Evolutionary conservation across 1,140 invertebrate species (phyloP).

Genomic region (Octopus sinensis): DNA sequence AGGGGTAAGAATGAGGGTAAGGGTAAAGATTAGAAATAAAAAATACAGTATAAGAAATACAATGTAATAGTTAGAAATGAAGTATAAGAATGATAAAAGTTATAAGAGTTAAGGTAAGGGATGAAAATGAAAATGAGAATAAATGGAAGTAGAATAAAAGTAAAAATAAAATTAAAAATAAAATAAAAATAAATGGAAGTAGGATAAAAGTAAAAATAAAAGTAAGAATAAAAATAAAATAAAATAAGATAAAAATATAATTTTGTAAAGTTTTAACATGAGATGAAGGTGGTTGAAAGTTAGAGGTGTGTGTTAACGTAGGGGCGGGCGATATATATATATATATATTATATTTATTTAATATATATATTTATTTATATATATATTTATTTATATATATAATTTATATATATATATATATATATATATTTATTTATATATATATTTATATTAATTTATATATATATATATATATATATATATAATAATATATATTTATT

Average conservation of each 20-base stretch:
- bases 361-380: neutral
- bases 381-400: neutral
- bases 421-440: neutral
- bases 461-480: conserved; percentile 11
- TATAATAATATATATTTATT: too few relatives aligned
- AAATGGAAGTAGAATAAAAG: neutral
- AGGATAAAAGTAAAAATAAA: neutral
- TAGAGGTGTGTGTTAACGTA: too few relatives aligned
- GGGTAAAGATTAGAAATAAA: too few relatives aligned
- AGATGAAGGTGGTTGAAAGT: too few relatives aligned
- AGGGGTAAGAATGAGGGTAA: too few relatives aligned
- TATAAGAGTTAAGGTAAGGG: too few relatives aligned
- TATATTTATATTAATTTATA: neutral
- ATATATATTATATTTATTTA: neutral
- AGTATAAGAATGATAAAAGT: too few relatives aligned
- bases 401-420: neutral
- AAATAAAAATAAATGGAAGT: neutral
- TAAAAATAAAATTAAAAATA: neutral
- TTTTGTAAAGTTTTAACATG: too few relatives aligned
- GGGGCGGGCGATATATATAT: neutral
- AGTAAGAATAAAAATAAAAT: neutral
- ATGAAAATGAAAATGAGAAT: neutral
- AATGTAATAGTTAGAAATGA: too few relatives aligned
- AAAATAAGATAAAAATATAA: too few relatives aligned
- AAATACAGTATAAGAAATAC: too few relatives aligned